Conservation (phyloP, 2,113 vertebrate genomes). For the Riparia riparia region DNA sequence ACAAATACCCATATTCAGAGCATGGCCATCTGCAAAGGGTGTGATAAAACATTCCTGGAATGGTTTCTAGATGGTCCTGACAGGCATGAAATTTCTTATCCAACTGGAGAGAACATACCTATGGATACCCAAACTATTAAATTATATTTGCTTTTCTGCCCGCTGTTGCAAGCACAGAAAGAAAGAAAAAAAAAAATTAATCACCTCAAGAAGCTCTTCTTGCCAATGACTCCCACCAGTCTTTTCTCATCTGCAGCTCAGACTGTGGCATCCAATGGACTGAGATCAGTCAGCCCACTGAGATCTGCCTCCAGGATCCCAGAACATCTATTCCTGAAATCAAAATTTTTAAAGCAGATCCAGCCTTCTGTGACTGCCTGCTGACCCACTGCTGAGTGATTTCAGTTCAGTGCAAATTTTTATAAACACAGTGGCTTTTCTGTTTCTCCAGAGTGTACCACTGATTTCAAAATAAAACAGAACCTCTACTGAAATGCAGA, state of each 20-base stretch:
- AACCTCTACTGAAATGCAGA: neutral
- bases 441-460: neutral
- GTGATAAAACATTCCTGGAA: slow-evolving; percentile 16
- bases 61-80: neutral
- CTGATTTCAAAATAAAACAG: neutral
- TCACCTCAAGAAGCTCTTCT: neutral
- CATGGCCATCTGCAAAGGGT: neutral
- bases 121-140: neutral
- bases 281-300: neutral
- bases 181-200: neutral
- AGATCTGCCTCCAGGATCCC: neutral
- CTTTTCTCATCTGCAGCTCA: neutral
- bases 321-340: neutral
- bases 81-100: neutral
- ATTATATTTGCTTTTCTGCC: neutral
- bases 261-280: neutral
- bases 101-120: neutral
- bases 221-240: neutral
- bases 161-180: neutral
- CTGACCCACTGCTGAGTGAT: neutral
- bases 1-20: neutral
- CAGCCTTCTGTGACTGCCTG: neutral
- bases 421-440: neutral
- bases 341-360: neutral
- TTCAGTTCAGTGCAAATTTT: neutral